Percentiles rank a stretch among this genome's conserved stretches.
phyloP scores from a whole-genome alignment of 2,888 invertebrate genomes.

The Hypercompe scribonia region DNA sequence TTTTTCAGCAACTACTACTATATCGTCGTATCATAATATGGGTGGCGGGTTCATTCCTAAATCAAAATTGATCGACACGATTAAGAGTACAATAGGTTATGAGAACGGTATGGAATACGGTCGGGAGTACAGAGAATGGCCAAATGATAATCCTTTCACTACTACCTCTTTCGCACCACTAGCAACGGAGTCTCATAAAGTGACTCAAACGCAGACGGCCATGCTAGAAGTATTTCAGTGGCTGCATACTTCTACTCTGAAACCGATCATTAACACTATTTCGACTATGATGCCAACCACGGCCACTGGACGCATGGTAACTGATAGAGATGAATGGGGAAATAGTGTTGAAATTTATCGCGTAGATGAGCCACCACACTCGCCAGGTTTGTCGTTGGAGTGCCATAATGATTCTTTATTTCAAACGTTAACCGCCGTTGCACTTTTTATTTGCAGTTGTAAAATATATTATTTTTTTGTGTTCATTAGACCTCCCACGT shows the following conservation, averaged over 20 bases:
- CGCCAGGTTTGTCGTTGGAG: slow-evolving; percentile 85
- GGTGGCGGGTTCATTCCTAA: slow-evolving; percentile 81
- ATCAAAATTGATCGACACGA: slow-evolving; percentile 83
- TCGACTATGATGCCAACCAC: slow-evolving; percentile 72
- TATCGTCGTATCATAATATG: slow-evolving; percentile 78
- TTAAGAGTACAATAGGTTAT: slow-evolving; percentile 83
- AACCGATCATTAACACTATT: slow-evolving; percentile 78
- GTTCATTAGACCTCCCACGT: slow-evolving; percentile 44
- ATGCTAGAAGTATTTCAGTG: slow-evolving; percentile 85
- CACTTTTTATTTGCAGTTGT: slow-evolving; percentile 79
- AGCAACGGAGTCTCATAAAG: slow-evolving; percentile 78
- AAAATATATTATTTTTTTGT: slow-evolving; percentile 48
- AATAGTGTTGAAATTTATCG: slow-evolving; percentile 83
- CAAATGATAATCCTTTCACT: slow-evolving; percentile 84
- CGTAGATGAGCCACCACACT: slow-evolving; percentile 85
- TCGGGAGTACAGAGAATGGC: slow-evolving; percentile 80
- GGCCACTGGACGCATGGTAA: slow-evolving; percentile 69
- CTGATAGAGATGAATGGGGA: slow-evolving; percentile 82
- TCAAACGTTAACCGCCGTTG: slow-evolving; percentile 73
- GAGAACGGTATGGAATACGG: slow-evolving; percentile 75
- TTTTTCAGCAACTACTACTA: slow-evolving; percentile 83
- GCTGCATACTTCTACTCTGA: slow-evolving; percentile 81
- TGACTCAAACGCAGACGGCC: slow-evolving; percentile 82
- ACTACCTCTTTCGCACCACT: slow-evolving; percentile 80
- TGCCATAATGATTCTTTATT: slow-evolving; percentile 68